phyloP scores from a whole-genome alignment of 2,797 vertebrate species.

The Crocodylus rhombifer region DNA sequence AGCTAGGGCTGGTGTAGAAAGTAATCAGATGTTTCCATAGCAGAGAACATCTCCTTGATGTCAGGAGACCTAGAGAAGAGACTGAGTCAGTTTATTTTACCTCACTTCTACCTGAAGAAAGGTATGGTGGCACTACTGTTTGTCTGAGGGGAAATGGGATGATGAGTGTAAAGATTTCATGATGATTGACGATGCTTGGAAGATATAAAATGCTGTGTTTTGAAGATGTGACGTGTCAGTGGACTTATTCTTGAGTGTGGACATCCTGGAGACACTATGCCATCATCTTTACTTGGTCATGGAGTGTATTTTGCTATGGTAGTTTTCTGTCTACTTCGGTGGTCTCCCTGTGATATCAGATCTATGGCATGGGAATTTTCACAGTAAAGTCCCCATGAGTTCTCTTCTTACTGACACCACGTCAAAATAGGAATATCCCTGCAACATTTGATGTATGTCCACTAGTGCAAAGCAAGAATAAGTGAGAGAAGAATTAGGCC shows the following conservation, averaged over 20 bases:
- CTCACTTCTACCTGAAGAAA: neutral
- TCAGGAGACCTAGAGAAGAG: too few relatives aligned
- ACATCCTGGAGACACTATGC: accelerated
- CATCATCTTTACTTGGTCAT: neutral
- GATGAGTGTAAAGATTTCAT: neutral
- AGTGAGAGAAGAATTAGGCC: too few relatives aligned
- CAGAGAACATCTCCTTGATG: neutral
- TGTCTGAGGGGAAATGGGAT: neutral
- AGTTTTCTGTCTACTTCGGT: neutral
- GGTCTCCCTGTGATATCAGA: accelerated
- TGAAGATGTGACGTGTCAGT: neutral
- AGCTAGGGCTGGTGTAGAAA: neutral
- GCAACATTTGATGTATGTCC: too few relatives aligned
- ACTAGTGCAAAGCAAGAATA: too few relatives aligned
- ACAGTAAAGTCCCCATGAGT: neutral
- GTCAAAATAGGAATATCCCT: too few relatives aligned
- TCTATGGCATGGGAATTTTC: accelerated
- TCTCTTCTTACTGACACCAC: too few relatives aligned
- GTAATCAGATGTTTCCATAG: neutral
- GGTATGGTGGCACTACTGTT: neutral
- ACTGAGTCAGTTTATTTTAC: neutral
- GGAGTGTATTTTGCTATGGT: accelerated
- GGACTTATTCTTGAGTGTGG: neutral
- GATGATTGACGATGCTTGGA: neutral
- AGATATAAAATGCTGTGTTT: neutral